Evolutionary conservation across 2,888 invertebrate genomes (phyloP).

Genomic region (Ectropis crepuscularia): DNA sequence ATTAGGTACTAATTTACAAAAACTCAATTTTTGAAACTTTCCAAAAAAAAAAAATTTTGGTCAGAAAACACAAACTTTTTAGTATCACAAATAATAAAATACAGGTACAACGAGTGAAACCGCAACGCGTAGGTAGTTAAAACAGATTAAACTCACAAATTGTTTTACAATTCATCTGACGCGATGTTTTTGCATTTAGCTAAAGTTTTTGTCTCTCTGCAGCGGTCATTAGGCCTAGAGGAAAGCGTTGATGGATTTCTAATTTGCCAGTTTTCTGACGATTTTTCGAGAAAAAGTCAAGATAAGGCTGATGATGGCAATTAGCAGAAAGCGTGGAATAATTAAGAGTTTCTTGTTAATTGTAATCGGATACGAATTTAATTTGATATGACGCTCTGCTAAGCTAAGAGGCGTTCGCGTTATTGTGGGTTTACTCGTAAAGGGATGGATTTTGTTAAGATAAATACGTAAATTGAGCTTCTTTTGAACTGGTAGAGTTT

Average conservation of each 20-base stretch:
- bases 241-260: slow-evolving; percentile 34
- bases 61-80: no score
- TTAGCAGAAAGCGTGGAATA: slow-evolving; percentile 18
- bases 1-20: no score
- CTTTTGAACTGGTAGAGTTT: no score
- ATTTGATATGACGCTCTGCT: not conserved
- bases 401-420: no score
- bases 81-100: no score
- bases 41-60: no score
- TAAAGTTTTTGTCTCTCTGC: slow-evolving; percentile 22
- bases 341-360: slow-evolving; percentile 6
- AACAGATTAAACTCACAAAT: slow-evolving; percentile 53
- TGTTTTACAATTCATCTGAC: slow-evolving; percentile 54
- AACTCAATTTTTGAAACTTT: no score
- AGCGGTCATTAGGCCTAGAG: slow-evolving; percentile 29
- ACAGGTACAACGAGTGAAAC: no score
- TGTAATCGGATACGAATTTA: not conserved
- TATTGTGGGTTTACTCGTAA: no score
- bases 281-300: slow-evolving; percentile 22
- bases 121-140: slow-evolving; percentile 47
- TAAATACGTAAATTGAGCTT: not conserved
- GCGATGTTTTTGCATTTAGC: slow-evolving; percentile 36
- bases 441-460: no score
- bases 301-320: slow-evolving; percentile 21
- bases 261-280: slow-evolving; percentile 31